Evolutionary conservation across 2,888 invertebrate species (phyloP), one percentile per base, ranked within the genome.

Genomic region (Toxonevra muliebris): DNA sequence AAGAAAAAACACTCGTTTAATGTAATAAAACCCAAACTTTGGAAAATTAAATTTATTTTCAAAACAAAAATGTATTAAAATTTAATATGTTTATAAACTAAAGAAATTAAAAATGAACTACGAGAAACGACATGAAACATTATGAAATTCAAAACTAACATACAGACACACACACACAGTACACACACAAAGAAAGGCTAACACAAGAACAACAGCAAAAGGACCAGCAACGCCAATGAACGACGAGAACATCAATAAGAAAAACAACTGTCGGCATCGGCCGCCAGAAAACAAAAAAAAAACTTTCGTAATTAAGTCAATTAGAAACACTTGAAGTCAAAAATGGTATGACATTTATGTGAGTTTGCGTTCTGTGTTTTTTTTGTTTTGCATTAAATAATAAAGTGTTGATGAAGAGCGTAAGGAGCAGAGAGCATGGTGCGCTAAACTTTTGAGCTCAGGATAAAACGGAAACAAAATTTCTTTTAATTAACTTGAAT

Each of bases 271-370:
- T 30, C 7, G 30, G 30, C 30, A 30, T n/a, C n/a, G n/a, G n/a
- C n/a, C n/a, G n/a, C n/a, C n/a, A 30, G 7, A 2, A 4, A 30
- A 30, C 12, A 43, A 13, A 42, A 43, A 59, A 42, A 30, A 69
- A 73, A 72, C 65, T 71, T 74, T 71, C 69, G 42, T 63, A 72
- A 74, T 75, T 68, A 72, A 69, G 60, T 69, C 71, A 68, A 74
- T 74, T 73, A 71, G 65, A 69, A 71, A 58, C 70, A 69, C 63
- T 71, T 66, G 60, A 63, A 65, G 58, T 61, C 41, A 61, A 61
- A 66, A 66, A 55, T 55, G 52, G 55, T 57, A 17, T 66, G 66
- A 57, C 57, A 52, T 55, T 66, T 57, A 61, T 61, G 57, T 15
- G 41, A 52, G 59, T 65, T 58, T 48, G 45, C 45, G 45, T n/a